These are phyloP conservation scores for Leptonema lineaticorne DNA, from an alignment of 1,140 invertebrate species.

Conservation along the genomic window DNA sequence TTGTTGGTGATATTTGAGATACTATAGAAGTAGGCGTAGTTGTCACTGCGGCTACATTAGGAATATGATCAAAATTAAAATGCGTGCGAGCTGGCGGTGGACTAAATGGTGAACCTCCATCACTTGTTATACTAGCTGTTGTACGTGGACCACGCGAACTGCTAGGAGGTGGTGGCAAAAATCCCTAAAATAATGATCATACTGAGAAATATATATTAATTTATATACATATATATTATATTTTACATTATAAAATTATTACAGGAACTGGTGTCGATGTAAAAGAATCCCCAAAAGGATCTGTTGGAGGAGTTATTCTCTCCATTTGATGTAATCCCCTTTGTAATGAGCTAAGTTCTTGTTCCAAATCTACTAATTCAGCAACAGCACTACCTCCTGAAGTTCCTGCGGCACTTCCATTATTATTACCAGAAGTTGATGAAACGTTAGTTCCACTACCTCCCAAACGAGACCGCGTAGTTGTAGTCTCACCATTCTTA, in stretches of 20 bases:
- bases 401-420: background rate
- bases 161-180: conserved; percentile 64
- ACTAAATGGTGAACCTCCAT: conserved; percentile 38
- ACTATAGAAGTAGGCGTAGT: conserved; percentile 52
- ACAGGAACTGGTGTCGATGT: conserved; percentile 62
- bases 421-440: conserved; percentile 4
- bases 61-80: conserved; percentile 46
- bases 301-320: conserved; percentile 76
- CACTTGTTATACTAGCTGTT: conserved; percentile 36
- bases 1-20: conserved; percentile 43
- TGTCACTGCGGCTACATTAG: conserved; percentile 45
- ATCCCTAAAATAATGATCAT: conserved; percentile 51
- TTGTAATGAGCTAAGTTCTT: conserved; percentile 87
- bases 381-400: conserved; percentile 59
- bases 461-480: conserved; percentile 19
- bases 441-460: background rate
- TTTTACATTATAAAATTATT: conserved; percentile 10
- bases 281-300: conserved; percentile 82
- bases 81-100: conserved; percentile 48
- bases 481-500: conserved; percentile 18
- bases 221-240: background rate
- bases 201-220: conserved; percentile 24
- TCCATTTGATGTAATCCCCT: conserved; percentile 86
- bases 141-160: conserved; percentile 45
- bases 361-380: conserved; percentile 90